These are phyloP conservation scores for Frankliniella intonsa DNA, from an alignment of 2,888 invertebrate genomes.

Conservation along the genomic window DNA sequence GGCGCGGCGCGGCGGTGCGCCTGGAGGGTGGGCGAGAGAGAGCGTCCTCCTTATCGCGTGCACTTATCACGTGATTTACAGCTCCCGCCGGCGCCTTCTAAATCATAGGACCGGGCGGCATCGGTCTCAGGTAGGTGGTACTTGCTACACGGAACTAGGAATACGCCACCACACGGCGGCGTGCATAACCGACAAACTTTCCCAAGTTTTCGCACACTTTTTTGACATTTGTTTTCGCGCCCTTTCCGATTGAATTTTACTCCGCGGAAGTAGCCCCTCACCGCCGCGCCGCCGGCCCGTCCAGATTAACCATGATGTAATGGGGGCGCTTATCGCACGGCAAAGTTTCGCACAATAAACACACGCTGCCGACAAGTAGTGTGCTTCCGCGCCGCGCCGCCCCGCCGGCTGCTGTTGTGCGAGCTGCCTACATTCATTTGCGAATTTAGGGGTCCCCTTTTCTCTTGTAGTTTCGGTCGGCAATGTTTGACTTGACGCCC, in stretches of 20 bases:
- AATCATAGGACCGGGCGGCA: not conserved
- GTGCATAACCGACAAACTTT: no score
- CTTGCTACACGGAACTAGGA: not conserved
- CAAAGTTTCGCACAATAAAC: conserved; percentile 4
- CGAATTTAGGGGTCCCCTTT: not conserved
- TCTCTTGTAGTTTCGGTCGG: no score
- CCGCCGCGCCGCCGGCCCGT: not conserved
- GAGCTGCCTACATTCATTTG: not conserved
- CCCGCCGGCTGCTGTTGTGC: not conserved
- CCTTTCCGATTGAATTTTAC: no score
- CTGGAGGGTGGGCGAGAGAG: not conserved
- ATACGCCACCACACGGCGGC: not conserved
- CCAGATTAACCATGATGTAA: conserved; percentile 1
- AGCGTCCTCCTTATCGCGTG: not conserved
- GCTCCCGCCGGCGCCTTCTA: conserved; percentile 12
- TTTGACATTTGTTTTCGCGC: no score
- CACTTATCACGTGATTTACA: conserved; percentile 15
- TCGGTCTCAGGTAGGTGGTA: not conserved
- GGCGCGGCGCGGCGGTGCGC: not conserved
- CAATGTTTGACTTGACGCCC: no score
- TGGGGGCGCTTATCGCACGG: not conserved
- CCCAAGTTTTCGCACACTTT: no score
- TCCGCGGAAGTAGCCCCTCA: no score
- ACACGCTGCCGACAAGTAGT: not conserved
- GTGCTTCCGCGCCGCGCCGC: not conserved